These are phyloP conservation scores for Pempheris klunzingeri DNA, from an alignment of 2,797 vertebrate species.

Conservation along the genomic window DNA sequence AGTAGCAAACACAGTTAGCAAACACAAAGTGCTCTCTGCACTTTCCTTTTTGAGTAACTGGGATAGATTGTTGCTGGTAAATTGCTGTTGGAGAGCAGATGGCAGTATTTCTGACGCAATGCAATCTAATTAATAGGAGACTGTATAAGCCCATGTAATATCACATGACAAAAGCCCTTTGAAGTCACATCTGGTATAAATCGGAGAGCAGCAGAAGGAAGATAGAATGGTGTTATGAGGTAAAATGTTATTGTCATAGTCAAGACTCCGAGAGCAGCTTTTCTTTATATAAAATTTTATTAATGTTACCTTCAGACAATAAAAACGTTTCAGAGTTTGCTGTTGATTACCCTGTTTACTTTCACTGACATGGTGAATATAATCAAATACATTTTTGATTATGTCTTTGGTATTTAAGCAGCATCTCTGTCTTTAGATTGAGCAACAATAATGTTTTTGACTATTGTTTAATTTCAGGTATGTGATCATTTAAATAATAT, in stretches of 20 bases:
- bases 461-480: neutral
- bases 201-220: slow-evolving; percentile 7
- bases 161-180: slow-evolving; percentile 23
- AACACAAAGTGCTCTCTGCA: slow-evolving; percentile 1
- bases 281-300: neutral
- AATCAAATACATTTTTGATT: neutral
- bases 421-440: neutral
- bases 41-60: slow-evolving; percentile 25
- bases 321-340: neutral
- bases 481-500: neutral
- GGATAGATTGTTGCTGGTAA: slow-evolving; percentile 2
- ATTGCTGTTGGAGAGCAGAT: slow-evolving; percentile 30
- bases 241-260: slow-evolving; percentile 5
- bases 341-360: neutral
- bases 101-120: slow-evolving; percentile 23
- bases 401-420: neutral
- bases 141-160: slow-evolving; percentile 20
- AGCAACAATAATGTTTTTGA: neutral
- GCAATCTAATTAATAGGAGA: slow-evolving; percentile 24
- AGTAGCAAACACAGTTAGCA: neutral
- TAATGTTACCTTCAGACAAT: neutral
- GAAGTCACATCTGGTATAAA: slow-evolving; percentile 28
- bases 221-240: neutral
- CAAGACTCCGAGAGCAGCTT: neutral
- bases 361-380: neutral